A percentile compares a stretch with the other conserved stretches of the same genome.
phyloP scores from a whole-genome alignment of 2,888 invertebrate species.

The Onthophagus sagittarius region DNA sequence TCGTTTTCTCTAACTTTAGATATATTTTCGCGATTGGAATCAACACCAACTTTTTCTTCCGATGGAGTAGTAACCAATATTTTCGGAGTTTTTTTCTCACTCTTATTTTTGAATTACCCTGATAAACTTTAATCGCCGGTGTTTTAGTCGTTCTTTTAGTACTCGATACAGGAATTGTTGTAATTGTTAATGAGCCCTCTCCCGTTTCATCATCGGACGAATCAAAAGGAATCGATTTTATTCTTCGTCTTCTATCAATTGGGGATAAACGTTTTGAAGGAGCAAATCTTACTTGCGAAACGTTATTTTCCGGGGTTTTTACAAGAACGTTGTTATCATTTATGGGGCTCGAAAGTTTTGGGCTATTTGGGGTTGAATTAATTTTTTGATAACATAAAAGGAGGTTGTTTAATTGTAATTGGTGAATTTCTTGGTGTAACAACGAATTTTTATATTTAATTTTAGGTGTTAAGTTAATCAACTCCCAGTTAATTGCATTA shows the following conservation, averaged over 20 bases:
- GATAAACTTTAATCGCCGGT: neutral
- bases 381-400: neutral
- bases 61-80: too few species aligned
- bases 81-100: too few species aligned
- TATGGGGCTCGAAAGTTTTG: neutral
- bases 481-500: neutral
- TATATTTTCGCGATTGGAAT: too few species aligned
- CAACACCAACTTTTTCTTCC: too few species aligned
- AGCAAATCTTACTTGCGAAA: neutral
- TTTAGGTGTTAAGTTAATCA: neutral
- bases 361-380: neutral
- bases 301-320: neutral
- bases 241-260: neutral
- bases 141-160: neutral
- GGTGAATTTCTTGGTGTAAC: neutral
- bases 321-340: neutral
- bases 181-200: neutral
- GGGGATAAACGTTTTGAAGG: neutral
- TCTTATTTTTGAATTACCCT: neutral
- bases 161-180: neutral
- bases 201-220: neutral
- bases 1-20: too few species aligned
- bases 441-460: neutral
- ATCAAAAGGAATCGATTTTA: neutral
- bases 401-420: neutral